Evolutionary conservation across 2,113 vertebrate genomes (phyloP).

Genomic region (Origma solitaria): DNA sequence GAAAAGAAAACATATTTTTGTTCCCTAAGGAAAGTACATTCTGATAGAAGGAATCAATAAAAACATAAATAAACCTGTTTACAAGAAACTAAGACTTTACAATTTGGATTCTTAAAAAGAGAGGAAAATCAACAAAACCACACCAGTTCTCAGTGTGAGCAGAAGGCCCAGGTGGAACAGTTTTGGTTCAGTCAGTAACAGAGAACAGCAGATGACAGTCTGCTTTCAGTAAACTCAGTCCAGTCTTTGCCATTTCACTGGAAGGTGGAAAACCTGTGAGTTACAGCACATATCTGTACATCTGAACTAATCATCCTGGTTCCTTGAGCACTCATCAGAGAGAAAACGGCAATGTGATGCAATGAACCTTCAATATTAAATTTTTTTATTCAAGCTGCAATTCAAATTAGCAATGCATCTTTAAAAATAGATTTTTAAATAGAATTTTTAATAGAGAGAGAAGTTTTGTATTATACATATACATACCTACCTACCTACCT

Average conservation of each 20-base stretch:
- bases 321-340: background rate
- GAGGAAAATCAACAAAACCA: background rate
- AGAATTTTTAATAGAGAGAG: background rate
- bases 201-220: background rate
- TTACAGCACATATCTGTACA: background rate
- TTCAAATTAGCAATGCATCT: background rate
- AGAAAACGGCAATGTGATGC: background rate
- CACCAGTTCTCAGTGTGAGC: background rate
- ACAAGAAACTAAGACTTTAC: background rate
- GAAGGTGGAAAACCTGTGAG: background rate
- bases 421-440: background rate
- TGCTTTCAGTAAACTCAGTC: background rate
- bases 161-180: background rate
- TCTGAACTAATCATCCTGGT: background rate
- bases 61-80: background rate
- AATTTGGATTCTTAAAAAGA: background rate
- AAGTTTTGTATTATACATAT: background rate
- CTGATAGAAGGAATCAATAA: background rate
- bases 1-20: background rate
- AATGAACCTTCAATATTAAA: background rate
- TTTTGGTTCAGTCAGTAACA: background rate
- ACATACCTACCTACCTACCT: background rate
- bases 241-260: background rate
- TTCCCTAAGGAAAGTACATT: background rate
- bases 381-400: background rate